phyloP scores from a whole-genome alignment of 2,888 invertebrate species.

The Brachypalpus laphriformis region DNA sequence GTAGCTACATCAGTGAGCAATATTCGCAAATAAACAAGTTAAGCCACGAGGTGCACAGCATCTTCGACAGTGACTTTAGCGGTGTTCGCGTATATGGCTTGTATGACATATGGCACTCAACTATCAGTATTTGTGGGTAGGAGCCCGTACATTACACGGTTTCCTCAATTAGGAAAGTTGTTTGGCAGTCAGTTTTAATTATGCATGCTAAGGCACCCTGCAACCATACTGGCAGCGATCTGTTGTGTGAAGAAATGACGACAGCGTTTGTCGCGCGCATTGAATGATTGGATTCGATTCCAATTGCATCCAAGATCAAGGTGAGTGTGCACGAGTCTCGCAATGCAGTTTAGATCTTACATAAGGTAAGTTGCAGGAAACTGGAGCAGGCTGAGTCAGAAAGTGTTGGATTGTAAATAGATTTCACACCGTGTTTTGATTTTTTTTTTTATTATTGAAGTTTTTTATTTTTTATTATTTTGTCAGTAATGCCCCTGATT shows the following conservation, averaged over 20 bases:
- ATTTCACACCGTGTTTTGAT: background rate
- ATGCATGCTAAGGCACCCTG: slow-evolving; percentile 19
- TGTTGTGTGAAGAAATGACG: slow-evolving; percentile 17
- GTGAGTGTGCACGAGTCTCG: slow-evolving; percentile 50
- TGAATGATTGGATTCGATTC: slow-evolving; percentile 49
- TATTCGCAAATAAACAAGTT: slow-evolving; percentile 14
- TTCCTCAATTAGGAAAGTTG: slow-evolving; percentile 41
- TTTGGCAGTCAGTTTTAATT: slow-evolving; percentile 35
- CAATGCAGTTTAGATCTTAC: slow-evolving; percentile 43
- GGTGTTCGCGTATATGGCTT: background rate
- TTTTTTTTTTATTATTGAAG: slow-evolving; percentile 16
- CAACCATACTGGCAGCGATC: background rate
- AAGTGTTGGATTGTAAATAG: slow-evolving; percentile 17
- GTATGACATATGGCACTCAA: slow-evolving; percentile 18
- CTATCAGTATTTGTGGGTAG: background rate
- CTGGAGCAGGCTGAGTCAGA: slow-evolving; percentile 39
- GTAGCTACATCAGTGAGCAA: background rate
- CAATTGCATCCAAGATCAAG: slow-evolving; percentile 69
- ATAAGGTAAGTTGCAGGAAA: slow-evolving; percentile 58
- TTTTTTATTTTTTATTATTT: slow-evolving; percentile 14
- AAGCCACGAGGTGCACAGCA: slow-evolving; percentile 7
- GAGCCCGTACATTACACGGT: background rate
- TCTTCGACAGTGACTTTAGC: background rate
- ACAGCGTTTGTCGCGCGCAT: slow-evolving; percentile 15
- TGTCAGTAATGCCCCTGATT: background rate